Evolutionary conservation across 2,113 vertebrate species (phyloP).

Genomic region (Microtus montanus): DNA sequence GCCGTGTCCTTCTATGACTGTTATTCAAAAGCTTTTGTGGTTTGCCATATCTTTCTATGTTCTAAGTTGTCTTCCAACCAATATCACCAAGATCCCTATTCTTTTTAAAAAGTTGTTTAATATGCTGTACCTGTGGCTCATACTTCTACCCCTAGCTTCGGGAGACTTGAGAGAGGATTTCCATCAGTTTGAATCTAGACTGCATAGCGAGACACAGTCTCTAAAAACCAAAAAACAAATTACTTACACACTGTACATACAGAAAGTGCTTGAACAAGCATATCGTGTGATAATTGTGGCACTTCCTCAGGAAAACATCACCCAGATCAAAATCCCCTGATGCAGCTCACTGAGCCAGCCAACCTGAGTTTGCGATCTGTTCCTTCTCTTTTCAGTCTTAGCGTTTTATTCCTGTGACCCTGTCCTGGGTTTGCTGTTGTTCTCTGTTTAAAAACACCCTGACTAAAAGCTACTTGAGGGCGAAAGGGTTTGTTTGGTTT

Average conservation of each 20-base stretch:
- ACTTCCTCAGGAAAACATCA: neutral
- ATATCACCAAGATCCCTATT: neutral
- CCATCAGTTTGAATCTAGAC: neutral
- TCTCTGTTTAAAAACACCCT: neutral
- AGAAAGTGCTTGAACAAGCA: neutral
- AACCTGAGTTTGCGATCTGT: neutral
- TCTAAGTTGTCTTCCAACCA: neutral
- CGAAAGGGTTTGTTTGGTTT: no score
- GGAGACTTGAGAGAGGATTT: neutral
- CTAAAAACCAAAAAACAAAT: neutral
- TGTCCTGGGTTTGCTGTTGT: neutral
- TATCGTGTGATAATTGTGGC: neutral
- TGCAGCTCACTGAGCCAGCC: neutral
- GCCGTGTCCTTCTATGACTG: neutral
- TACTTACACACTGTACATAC: neutral
- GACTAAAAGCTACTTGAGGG: neutral
- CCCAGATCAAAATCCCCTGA: neutral
- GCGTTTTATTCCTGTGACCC: neutral
- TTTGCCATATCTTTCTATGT: neutral
- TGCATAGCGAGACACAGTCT: neutral
- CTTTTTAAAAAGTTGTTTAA: neutral
- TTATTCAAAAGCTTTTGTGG: rapidly evolving
- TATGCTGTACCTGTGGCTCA: neutral
- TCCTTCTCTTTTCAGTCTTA: neutral
- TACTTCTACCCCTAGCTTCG: neutral